phyloP scores from a whole-genome alignment of 2,888 invertebrate genomes.

The Acanthosepion lycidas region DNA sequence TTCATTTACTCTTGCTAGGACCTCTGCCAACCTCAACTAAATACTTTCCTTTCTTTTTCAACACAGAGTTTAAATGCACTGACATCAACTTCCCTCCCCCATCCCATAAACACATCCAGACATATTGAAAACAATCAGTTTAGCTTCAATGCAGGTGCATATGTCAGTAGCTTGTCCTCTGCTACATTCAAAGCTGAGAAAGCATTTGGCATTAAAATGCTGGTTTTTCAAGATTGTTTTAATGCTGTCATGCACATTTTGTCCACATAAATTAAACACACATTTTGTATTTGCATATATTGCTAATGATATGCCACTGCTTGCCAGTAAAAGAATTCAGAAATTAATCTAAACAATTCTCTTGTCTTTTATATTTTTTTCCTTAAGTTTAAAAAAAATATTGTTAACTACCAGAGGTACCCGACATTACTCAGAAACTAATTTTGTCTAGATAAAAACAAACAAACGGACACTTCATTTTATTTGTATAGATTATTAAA shows the following conservation, averaged over 20 bases:
- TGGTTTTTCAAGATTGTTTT: not conserved
- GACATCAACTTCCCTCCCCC: not conserved
- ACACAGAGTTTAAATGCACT: not conserved
- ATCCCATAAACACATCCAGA: not conserved
- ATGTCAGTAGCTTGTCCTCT: constrained; percentile 8
- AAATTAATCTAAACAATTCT: not conserved
- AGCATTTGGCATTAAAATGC: constrained; percentile 33
- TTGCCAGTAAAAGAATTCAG: not conserved
- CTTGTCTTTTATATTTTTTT: not conserved
- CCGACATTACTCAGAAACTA: too few relatives aligned
- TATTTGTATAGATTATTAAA: too few relatives aligned
- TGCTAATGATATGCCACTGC: not conserved
- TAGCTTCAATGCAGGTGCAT: not conserved
- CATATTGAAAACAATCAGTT: not conserved
- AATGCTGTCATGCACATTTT: not conserved
- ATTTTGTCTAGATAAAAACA: too few relatives aligned
- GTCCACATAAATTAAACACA: not conserved
- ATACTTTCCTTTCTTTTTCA: not conserved
- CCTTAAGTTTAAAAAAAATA: not conserved
- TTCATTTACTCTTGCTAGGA: too few relatives aligned
- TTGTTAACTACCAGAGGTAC: too few relatives aligned
- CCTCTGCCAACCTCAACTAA: constrained; percentile 8
- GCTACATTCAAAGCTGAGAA: constrained; percentile 33
- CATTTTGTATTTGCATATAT: too few relatives aligned
- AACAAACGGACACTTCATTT: too few relatives aligned